Conservation (phyloP, 2,797 vertebrate species). For the Gymnocypris eckloni region DNA sequence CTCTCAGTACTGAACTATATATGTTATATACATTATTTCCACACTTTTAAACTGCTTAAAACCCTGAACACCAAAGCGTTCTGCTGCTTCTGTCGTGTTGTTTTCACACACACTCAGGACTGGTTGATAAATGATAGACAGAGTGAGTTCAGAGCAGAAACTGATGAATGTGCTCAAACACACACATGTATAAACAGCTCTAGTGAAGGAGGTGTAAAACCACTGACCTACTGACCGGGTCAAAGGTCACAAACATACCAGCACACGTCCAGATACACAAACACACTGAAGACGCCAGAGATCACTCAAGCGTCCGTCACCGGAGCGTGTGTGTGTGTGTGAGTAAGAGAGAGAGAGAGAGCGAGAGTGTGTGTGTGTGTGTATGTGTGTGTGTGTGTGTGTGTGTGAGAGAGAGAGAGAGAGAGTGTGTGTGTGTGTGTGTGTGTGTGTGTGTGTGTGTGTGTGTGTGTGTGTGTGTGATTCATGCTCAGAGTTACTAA, state of each 20-base stretch:
- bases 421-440: not conserved
- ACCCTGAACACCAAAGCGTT: not conserved
- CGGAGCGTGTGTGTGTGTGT: not conserved
- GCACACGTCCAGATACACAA: constrained; percentile 16
- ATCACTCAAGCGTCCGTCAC: not conserved
- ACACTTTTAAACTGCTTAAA: not conserved
- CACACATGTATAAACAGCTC: constrained; percentile 3
- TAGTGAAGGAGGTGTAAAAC: constrained; percentile 29
- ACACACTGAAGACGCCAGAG: not conserved
- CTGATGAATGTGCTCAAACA: constrained; percentile 1
- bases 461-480: not conserved
- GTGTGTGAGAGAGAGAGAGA: not conserved
- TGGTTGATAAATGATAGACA: not conserved
- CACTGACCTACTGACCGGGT: constrained; percentile 8
- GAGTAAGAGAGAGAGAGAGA: no score
- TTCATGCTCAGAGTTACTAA: not conserved
- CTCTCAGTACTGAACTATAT: not conserved
- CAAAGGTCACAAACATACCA: constrained; percentile 29
- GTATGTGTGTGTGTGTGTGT: not conserved
- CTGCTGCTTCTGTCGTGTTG: not conserved
- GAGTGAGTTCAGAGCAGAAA: constrained; percentile 4
- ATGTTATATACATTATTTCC: not conserved
- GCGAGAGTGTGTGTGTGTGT: not conserved
- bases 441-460: no score
- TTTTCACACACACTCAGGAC: not conserved